These are phyloP conservation scores for Paradoxurus hermaphroditus DNA, from an alignment of 2,113 vertebrate species.

Conservation along the genomic window DNA sequence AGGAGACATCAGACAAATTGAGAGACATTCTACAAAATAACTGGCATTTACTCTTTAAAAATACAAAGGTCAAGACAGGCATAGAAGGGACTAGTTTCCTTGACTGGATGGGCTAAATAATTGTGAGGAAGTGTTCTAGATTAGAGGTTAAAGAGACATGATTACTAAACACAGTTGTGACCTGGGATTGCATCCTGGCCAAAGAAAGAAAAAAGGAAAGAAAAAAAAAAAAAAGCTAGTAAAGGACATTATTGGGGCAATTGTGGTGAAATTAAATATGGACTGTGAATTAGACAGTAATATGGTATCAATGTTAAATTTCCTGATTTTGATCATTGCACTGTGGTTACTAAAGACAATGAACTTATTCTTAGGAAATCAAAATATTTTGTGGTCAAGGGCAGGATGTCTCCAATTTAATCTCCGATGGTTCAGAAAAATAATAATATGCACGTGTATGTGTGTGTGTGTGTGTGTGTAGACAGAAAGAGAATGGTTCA, in stretches of 20 bases:
- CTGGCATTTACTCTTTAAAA: slow-evolving; percentile 14
- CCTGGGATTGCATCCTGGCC: not conserved
- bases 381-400: not conserved
- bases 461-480: not conserved
- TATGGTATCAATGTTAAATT: not conserved
- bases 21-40: not conserved
- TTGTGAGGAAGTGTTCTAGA: not conserved
- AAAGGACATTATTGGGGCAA: not conserved
- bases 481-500: not conserved
- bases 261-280: not conserved
- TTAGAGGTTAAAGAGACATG: not conserved
- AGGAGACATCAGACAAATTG: not conserved
- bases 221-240: not conserved
- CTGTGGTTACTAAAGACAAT: not conserved
- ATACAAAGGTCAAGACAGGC: slow-evolving; percentile 9
- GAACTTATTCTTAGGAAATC: not conserved
- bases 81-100: not conserved
- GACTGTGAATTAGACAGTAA: not conserved
- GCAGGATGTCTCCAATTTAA: not conserved
- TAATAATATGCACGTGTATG: not conserved
- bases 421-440: slow-evolving; percentile 27
- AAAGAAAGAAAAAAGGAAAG: not conserved
- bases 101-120: not conserved
- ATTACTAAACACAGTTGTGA: not conserved
- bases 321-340: not conserved